These are phyloP conservation scores for Campylomormyrus numenius DNA, from an alignment of 2,113 vertebrate species.

Conservation along the genomic window DNA sequence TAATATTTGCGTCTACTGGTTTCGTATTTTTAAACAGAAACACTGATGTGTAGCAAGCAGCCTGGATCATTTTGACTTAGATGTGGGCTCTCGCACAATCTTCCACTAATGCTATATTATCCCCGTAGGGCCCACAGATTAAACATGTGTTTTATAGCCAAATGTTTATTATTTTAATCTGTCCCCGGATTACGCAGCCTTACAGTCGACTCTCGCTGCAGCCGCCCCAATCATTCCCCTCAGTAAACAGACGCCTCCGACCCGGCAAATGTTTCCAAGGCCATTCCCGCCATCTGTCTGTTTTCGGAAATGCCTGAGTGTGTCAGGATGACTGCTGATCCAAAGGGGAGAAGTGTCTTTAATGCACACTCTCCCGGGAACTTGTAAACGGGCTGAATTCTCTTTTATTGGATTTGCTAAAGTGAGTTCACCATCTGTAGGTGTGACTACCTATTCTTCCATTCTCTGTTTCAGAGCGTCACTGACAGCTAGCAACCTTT, in stretches of 20 bases:
- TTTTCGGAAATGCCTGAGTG: constrained; percentile 39
- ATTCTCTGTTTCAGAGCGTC: not conserved
- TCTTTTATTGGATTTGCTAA: not conserved
- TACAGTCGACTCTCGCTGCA: not conserved
- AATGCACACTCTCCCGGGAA: not conserved
- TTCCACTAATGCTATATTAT: constrained; percentile 41
- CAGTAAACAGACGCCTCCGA: constrained; percentile 3
- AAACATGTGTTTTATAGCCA: constrained; percentile 49
- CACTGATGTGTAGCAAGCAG: not conserved
- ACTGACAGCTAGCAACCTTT: not conserved
- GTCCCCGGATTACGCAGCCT: constrained; percentile 27
- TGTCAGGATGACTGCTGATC: not conserved
- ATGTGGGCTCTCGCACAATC: constrained; percentile 34
- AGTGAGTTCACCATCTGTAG: not conserved
- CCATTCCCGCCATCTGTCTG: constrained; percentile 54
- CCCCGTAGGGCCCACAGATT: constrained; percentile 36
- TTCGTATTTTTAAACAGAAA: not conserved
- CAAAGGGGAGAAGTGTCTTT: not conserved
- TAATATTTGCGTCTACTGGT: not conserved
- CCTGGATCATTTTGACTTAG: not conserved
- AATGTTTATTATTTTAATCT: constrained; percentile 47
- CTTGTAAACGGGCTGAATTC: not conserved
- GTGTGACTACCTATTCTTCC: not conserved
- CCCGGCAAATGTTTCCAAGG: constrained; percentile 41
- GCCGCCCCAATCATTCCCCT: constrained; percentile 10